Evolutionary conservation across 1,140 invertebrate genomes (phyloP), one percentile per base, ranked within the genome.

Genomic region (Limonius californicus): DNA sequence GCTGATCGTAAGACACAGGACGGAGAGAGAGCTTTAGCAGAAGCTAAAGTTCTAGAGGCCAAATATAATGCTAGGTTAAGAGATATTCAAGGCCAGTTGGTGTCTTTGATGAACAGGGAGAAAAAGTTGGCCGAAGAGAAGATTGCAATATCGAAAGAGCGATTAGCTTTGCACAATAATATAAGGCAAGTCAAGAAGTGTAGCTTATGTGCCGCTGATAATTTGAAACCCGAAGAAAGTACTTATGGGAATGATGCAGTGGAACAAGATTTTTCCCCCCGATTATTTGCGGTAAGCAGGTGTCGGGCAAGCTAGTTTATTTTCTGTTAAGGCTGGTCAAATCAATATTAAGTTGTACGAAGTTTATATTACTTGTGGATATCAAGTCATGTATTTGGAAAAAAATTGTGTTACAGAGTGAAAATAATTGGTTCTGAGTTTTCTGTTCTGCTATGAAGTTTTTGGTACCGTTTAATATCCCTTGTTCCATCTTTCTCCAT

Each of bases 71-170:
- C 73, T 57, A 67, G 67, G 39, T 57, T 75, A 45, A 54, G 60
- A 32, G 70, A 73, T 18, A 66, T 76, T 0, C 75, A 74, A 59
- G 61, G 57, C 8, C 72, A 75, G 47, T 59, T 74, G 15, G 21
- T 54, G 16, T 65, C 68, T 9, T 54, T 76, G 3, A 60, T 65
- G 0, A 65, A 54, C 4, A 64, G 72, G 18, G 74, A 76, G 45
- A 72, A 72, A 19, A 75, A 74, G 61, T 57, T 76, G 16, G 67
- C 74, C 0, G 74, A 76, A 57, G 75, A 76, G 50, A 75, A 76
- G 55, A 65, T 76, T 42, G 30, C 63, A 3, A 47, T 76, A 30
- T 74, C 72, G 11, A 75, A 70, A 47, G 74, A 76, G 65, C 61
- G 72, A 20, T 45, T 66, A 18, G 23, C 23, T 3, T 23, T 66